A percentile compares a stretch with the other conserved stretches of the same genome.
Conservation (phyloP, 2,797 vertebrate species). For the Alcedo quadribrachys region DNA sequence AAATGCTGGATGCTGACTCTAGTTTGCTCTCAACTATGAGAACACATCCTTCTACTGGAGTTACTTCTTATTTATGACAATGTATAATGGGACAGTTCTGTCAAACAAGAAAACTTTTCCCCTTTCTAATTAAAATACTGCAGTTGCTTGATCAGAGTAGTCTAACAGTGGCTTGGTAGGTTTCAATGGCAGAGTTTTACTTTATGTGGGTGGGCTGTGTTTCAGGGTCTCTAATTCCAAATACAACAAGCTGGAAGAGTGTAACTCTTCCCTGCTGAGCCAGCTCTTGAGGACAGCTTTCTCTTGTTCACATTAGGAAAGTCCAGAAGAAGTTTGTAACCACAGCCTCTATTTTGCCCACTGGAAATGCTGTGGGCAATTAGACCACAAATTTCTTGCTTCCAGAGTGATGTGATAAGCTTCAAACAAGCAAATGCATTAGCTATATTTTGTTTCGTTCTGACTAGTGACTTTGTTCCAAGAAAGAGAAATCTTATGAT, state of each 20-base stretch:
- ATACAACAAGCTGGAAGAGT: not conserved
- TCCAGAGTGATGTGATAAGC: not conserved
- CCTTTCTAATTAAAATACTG: not conserved
- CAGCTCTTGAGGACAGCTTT: not conserved
- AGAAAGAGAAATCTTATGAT: not conserved
- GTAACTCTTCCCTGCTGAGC: not conserved
- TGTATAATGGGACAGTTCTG: not conserved
- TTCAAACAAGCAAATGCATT: not conserved
- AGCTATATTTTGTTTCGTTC: not conserved
- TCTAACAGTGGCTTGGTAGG: accelerated
- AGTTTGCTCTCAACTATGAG: not conserved
- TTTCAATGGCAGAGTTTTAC: not conserved
- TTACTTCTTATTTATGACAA: not conserved
- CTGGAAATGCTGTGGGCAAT: not conserved
- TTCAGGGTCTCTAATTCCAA: not conserved
- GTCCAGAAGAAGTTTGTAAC: not conserved
- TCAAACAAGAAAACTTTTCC: not conserved
- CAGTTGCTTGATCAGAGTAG: not conserved
- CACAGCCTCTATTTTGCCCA: not conserved
- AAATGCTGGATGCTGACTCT: not conserved
- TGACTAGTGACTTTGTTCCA: not conserved
- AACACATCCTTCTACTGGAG: not conserved
- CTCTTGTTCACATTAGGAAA: not conserved
- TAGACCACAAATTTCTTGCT: not conserved
- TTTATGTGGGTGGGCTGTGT: not conserved